Conservation (phyloP, 92 coral and sea anemone species). For the Phenganax subtilis region DNA sequence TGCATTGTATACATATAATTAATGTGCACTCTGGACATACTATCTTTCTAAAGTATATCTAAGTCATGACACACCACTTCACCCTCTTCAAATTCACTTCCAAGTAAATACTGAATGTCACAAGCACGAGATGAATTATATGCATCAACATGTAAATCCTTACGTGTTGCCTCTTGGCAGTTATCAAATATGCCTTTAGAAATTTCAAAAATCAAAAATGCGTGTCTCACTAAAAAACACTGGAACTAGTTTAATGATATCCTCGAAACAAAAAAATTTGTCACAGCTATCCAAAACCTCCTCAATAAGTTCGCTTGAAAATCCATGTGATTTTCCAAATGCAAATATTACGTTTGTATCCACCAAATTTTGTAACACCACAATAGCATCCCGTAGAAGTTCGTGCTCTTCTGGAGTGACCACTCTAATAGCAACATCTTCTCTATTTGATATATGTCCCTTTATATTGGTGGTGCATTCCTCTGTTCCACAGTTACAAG, state of each 20-base stretch:
- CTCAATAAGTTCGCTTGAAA: constrained; percentile 34
- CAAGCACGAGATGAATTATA: not conserved
- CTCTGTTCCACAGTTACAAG: constrained; percentile 28
- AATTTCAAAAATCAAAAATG: constrained; percentile 53
- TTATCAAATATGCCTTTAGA: constrained; percentile 56
- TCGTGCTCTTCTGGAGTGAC: constrained; percentile 21
- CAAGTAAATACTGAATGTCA: not conserved
- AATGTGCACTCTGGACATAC: too few species aligned
- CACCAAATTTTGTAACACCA: not conserved
- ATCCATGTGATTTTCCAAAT: constrained; percentile 34
- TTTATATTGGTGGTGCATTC: constrained; percentile 30
- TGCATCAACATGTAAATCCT: not conserved
- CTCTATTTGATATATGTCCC: constrained; percentile 37
- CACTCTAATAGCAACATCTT: constrained; percentile 24
- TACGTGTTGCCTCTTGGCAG: constrained; percentile 31
- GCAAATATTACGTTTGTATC: constrained; percentile 8
- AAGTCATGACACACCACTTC: not conserved
- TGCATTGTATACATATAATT: too few species aligned
- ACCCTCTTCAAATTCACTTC: too few species aligned
- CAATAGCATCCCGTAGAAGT: not conserved
- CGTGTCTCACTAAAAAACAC: constrained; percentile 52
- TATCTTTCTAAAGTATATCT: not conserved
- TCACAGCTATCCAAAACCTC: constrained; percentile 39
- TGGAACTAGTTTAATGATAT: constrained; percentile 46
- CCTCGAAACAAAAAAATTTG: constrained; percentile 43